Conservation (phyloP, 2,797 vertebrate species). For the Rhynchotus rufescens region DNA sequence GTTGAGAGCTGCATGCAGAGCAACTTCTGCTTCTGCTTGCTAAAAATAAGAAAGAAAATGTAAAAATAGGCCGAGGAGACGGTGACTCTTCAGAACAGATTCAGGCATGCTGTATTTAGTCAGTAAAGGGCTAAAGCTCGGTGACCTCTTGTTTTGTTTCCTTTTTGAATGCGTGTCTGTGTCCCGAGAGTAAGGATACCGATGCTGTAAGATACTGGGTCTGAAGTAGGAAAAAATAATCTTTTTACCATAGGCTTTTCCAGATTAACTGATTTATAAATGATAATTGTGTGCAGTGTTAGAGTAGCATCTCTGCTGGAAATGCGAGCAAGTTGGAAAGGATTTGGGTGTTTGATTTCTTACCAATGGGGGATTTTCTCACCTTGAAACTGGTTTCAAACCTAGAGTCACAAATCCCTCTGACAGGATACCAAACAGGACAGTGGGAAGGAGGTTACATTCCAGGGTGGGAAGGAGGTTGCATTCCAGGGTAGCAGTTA, state of each 20-base stretch:
- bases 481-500: background rate
- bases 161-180: background rate
- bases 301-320: background rate
- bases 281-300: background rate
- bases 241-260: background rate
- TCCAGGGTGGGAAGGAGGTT: background rate
- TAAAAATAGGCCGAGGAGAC: conserved; percentile 39
- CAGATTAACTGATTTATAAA: background rate
- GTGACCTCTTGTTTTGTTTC: conserved; percentile 21
- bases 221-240: background rate
- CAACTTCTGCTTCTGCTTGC: conserved; percentile 28
- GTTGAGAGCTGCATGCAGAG: background rate
- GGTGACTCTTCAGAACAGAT: conserved; percentile 15
- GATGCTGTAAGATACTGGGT: background rate
- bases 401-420: background rate
- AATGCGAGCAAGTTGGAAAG: background rate
- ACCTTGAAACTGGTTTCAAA: background rate
- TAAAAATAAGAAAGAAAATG: conserved; percentile 23
- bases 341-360: background rate
- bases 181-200: background rate
- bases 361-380: background rate
- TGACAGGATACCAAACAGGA: background rate
- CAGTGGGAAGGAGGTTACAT: background rate
- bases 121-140: background rate
- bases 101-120: conserved; percentile 16